Base-by-base conservation (phyloP, 2,797 vertebrate genomes). In the Manis javanica region DNA sequence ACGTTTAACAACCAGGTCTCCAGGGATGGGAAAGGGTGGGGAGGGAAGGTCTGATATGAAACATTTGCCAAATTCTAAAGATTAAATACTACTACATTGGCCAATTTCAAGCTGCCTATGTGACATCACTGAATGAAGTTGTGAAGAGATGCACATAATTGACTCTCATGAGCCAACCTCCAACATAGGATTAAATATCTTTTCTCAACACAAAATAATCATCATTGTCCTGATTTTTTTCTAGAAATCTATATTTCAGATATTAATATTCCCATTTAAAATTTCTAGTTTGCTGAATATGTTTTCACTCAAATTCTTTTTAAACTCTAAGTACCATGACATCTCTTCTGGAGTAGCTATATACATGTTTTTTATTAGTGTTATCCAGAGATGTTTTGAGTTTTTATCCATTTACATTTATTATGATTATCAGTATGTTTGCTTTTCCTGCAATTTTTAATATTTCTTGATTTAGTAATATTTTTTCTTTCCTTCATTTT, bases 321-420 rank as follows among this genome's bases (percentile, higher is more conserved):
- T 46, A 63, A 72, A 77, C 42, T 63, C 21, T 57, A 78, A 63
- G 49, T 78, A 87, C 55, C 18, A 3, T 64, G 46, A 57, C 3
- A 69, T 34, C 13, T 59, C 81, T 91, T 90, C 42, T 91, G 55
- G 26, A 19, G 9, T 71, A 74, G 19, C 16, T 49, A 53, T 31
- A 64, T n/a, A 39, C 71, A 57, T 34, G 14, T 7, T 39, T 53
- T 91, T 75, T 82, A 39, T 69, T 87, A 77, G 21, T 71, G 24
- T 55, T 26, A 77, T 24, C 23, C 23, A 78, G 46, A 51, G 46
- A 83, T 71, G 26, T 88, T 84, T 88, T 49, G 10, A 87, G 49
- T 55, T 94, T 46, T 83, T 88, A 84, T 84, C 63, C 78, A 72
- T 57, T 88, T 88, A 88, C 13, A 87, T 77, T 71, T 84, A 87